Conservation (phyloP, 2,888 invertebrate genomes). For the Apodemia duryi region DNA sequence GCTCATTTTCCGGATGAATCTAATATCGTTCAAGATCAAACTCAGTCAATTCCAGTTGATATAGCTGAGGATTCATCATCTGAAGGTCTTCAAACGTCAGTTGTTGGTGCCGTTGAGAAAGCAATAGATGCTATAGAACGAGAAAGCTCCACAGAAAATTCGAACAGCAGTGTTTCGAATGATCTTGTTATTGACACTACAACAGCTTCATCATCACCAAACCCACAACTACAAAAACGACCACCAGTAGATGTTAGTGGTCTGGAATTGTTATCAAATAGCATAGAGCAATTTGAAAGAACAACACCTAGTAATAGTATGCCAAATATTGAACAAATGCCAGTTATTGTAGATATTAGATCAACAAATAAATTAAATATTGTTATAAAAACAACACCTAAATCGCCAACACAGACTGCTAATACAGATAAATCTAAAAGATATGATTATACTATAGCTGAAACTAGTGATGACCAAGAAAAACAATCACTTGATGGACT, state of each 20-base stretch:
- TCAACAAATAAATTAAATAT: constrained; percentile 59
- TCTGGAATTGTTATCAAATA: constrained; percentile 89
- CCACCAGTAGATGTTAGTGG: constrained; percentile 86
- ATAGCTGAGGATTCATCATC: constrained; percentile 66
- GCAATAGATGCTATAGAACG: constrained; percentile 65
- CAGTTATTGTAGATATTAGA: constrained; percentile 65
- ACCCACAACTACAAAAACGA: constrained; percentile 36
- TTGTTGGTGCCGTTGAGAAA: constrained; percentile 61
- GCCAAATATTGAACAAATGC: constrained; percentile 52
- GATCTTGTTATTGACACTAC: constrained; percentile 72
- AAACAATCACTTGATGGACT: constrained; percentile 81
- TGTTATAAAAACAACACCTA: constrained; percentile 66
- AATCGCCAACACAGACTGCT: constrained; percentile 54
- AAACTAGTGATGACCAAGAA: constrained; percentile 49
- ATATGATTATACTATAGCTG: constrained; percentile 58
- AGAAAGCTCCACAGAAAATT: constrained; percentile 58
- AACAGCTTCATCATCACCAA: constrained; percentile 48
- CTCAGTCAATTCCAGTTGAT: constrained; percentile 48
- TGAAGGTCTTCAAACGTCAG: constrained; percentile 51
- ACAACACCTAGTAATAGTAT: constrained; percentile 59
- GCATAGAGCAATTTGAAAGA: constrained; percentile 88
- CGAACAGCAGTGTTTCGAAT: constrained; percentile 65
- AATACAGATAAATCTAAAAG: constrained; percentile 58
- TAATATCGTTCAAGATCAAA: constrained; percentile 39
- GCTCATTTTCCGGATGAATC: constrained; percentile 66